Percentiles rank a stretch among this genome's conserved stretches.
Evolutionary conservation across 2,113 vertebrate genomes (phyloP).

Genomic region (Anolis sagrei): DNA sequence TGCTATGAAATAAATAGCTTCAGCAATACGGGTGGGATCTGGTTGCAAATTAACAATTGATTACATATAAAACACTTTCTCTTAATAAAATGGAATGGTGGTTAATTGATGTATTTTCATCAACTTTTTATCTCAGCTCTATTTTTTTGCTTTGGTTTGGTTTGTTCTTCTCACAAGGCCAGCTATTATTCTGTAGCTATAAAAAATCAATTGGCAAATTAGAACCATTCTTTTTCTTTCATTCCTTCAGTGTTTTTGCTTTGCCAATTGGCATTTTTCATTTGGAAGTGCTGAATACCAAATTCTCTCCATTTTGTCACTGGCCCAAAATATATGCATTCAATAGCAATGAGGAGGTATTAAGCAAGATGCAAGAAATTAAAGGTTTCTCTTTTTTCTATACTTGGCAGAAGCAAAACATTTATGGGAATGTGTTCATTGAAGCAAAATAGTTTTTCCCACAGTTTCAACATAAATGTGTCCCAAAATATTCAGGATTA

Average conservation of each 20-base stretch:
- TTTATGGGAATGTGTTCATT: background rate
- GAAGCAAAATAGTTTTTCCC: background rate
- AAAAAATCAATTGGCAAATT: background rate
- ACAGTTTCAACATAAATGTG: too few relatives aligned
- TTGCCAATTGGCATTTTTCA: background rate
- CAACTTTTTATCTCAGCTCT: constrained; percentile 18
- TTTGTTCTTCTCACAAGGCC: constrained; percentile 30
- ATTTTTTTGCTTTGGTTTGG: constrained; percentile 50
- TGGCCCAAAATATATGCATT: background rate
- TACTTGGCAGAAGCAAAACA: background rate
- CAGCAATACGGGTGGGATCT: constrained; percentile 65
- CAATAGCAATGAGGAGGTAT: background rate
- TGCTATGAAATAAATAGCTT: constrained; percentile 44
- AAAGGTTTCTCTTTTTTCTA: background rate
- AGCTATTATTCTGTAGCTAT: constrained; percentile 15
- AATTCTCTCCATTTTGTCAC: background rate
- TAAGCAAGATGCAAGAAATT: background rate
- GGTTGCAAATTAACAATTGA: constrained; percentile 71
- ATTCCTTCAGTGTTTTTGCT: background rate
- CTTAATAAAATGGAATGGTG: constrained; percentile 51
- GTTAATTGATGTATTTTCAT: constrained; percentile 40
- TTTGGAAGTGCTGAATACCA: background rate
- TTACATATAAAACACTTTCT: constrained; percentile 61
- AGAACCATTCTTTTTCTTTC: background rate
- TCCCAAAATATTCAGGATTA: background rate